Evolutionary conservation across 2,888 invertebrate species (phyloP).

Genomic region (Drosophila tanythrix): DNA sequence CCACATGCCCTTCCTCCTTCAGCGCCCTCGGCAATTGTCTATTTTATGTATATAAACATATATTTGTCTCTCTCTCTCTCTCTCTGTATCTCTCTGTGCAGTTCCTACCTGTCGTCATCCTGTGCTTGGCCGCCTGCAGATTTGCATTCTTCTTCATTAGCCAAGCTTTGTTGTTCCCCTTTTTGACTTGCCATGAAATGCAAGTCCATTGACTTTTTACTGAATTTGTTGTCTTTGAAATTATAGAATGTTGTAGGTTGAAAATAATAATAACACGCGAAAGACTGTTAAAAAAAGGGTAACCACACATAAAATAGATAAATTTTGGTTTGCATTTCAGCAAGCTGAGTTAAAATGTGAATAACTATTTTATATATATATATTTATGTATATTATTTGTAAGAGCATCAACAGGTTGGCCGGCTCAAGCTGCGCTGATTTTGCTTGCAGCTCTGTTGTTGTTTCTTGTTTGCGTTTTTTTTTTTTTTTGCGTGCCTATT

Average conservation of each 20-base stretch:
- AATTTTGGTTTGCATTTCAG: neutral
- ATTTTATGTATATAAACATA: constrained; percentile 9
- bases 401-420: constrained; percentile 26
- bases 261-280: neutral
- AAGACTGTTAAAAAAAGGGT: neutral
- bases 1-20: neutral
- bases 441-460: constrained; percentile 26
- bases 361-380: neutral
- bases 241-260: neutral
- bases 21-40: constrained; percentile 52
- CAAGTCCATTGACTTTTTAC: constrained; percentile 7
- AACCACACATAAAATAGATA: neutral
- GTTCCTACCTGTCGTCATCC: constrained; percentile 50
- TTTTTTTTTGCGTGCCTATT: constrained; percentile 50
- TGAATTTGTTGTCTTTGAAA: neutral
- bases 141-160: constrained; percentile 43
- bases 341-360: neutral
- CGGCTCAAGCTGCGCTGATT: neutral
- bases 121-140: constrained; percentile 32
- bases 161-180: constrained; percentile 8
- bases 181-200: constrained; percentile 6
- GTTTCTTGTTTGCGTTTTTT: constrained; percentile 26
- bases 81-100: neutral
- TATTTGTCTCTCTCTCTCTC: constrained; percentile 5
- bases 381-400: neutral